These are phyloP conservation scores for Eucera pruinosa DNA, from an alignment of 2,888 invertebrate genomes.

Conservation along the genomic window DNA sequence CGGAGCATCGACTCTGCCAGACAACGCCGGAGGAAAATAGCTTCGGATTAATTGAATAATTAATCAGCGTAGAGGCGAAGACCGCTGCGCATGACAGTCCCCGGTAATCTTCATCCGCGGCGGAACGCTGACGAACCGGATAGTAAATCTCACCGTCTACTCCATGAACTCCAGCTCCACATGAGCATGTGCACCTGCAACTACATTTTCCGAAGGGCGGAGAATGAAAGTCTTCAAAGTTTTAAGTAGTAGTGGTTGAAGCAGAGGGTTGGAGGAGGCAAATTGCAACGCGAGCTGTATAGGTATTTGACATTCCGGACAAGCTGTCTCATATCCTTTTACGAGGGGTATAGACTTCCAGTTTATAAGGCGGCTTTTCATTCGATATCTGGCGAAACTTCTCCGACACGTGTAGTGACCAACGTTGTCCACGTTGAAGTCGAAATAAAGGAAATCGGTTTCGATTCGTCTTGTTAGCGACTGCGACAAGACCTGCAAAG, in stretches of 20 bases:
- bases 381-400: conserved; percentile 70
- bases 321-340: conserved; percentile 74
- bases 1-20: conserved; percentile 21
- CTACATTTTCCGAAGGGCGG: conserved; percentile 52
- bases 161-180: conserved; percentile 39
- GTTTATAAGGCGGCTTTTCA: conserved; percentile 74
- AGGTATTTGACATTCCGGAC: conserved; percentile 74
- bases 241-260: conserved; percentile 25
- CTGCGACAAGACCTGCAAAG: no score
- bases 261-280: not conserved
- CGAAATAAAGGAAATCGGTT: conserved; percentile 26
- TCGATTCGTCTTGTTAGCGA: no score
- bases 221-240: conserved; percentile 58
- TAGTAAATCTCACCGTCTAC: conserved; percentile 50
- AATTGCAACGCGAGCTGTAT: not conserved
- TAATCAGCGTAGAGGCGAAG: conserved; percentile 38
- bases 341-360: conserved; percentile 64
- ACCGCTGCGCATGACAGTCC: conserved; percentile 42
- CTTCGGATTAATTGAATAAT: conserved; percentile 55
- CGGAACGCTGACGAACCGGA: conserved; percentile 50
- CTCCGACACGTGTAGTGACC: conserved; percentile 45
- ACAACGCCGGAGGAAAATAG: conserved; percentile 9
- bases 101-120: conserved; percentile 38
- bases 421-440: conserved; percentile 22
- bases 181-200: conserved; percentile 41